phyloP scores from a whole-genome alignment of 2,888 invertebrate genomes.

The Phania funesta region DNA sequence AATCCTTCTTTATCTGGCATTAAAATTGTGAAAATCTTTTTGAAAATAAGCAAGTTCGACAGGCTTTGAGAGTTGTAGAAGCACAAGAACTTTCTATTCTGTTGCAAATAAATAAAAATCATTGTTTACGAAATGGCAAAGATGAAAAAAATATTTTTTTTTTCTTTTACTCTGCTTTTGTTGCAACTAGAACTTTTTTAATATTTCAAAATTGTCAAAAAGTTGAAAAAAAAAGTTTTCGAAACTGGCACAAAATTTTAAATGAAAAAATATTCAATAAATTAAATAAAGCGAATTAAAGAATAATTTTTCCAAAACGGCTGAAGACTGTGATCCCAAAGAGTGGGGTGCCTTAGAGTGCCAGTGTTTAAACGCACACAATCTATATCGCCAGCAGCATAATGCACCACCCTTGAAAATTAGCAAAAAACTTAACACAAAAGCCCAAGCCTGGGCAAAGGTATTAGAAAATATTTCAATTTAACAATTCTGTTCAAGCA shows the following conservation, averaged over 20 bases:
- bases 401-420: background rate
- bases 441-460: background rate
- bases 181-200: background rate
- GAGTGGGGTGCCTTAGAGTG: conserved; percentile 21
- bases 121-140: background rate
- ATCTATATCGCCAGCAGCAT: conserved; percentile 2
- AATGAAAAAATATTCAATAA: background rate
- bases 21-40: conserved; percentile 19
- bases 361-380: conserved; percentile 11
- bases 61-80: conserved; percentile 6
- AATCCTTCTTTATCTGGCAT: conserved; percentile 22
- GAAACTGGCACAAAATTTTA: background rate
- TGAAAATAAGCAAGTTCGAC: conserved; percentile 3
- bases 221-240: background rate
- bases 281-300: background rate
- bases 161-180: background rate
- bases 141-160: background rate
- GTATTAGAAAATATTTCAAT: background rate
- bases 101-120: background rate
- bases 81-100: background rate
- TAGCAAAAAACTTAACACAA: background rate
- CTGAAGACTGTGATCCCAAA: background rate
- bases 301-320: background rate
- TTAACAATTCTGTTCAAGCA: background rate
- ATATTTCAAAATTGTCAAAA: conserved; percentile 31